Evolutionary conservation across 2,797 vertebrate genomes (phyloP).

Genomic region (Protosalanx chinensis): DNA sequence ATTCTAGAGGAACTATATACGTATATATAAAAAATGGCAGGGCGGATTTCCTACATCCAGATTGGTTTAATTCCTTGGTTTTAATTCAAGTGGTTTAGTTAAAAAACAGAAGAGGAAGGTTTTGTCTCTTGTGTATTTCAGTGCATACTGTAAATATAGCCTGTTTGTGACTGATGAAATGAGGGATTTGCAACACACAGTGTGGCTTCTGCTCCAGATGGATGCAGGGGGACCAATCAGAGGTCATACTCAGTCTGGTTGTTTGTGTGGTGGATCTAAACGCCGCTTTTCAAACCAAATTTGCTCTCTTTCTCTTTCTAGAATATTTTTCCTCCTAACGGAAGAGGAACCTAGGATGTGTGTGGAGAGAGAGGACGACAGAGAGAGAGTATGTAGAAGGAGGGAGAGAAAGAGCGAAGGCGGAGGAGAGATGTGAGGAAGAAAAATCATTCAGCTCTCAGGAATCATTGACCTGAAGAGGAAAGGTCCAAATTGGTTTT

Average conservation of each 20-base stretch:
- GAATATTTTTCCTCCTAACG: slow-evolving; percentile 53
- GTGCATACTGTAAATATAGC: too few relatives aligned
- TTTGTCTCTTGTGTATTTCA: too few relatives aligned
- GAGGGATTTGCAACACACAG: too few relatives aligned
- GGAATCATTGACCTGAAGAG: slow-evolving; percentile 54
- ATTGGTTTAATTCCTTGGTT: too few relatives aligned
- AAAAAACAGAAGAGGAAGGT: too few relatives aligned
- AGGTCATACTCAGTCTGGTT: neutral
- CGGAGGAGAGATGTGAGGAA: slow-evolving; percentile 38
- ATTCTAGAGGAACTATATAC: too few relatives aligned
- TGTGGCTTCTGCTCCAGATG: too few relatives aligned
- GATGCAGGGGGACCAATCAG: too few relatives aligned
- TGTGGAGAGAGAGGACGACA: slow-evolving; percentile 12
- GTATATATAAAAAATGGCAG: too few relatives aligned
- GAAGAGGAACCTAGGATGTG: neutral
- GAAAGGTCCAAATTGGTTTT: slow-evolving; percentile 29
- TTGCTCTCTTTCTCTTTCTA: slow-evolving; percentile 25
- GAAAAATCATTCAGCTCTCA: slow-evolving; percentile 4
- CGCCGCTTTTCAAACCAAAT: neutral
- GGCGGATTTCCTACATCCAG: too few relatives aligned
- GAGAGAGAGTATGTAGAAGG: slow-evolving; percentile 6
- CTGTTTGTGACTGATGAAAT: too few relatives aligned
- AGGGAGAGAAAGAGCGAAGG: neutral
- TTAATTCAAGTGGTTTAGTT: too few relatives aligned
- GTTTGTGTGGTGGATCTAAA: neutral